These are phyloP conservation scores for Cremastobaeus sp. DNA, from an alignment of 2,888 invertebrate genomes.

Conservation along the genomic window DNA sequence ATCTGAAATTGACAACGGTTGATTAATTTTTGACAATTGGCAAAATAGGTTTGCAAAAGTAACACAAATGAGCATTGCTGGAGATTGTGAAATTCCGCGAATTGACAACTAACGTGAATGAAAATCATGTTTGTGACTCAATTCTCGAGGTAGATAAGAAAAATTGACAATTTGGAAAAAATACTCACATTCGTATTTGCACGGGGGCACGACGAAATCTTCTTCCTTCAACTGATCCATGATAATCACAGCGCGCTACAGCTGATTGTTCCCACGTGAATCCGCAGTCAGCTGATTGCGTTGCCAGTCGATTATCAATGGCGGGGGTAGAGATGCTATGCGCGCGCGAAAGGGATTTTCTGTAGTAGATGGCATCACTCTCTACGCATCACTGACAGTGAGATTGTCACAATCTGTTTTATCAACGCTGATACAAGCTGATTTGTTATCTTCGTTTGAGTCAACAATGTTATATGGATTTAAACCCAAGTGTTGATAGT, in stretches of 20 bases:
- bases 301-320: constrained; percentile 40
- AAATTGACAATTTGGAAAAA: not conserved
- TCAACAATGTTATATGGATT: too few species aligned
- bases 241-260: constrained; percentile 63
- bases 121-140: not conserved
- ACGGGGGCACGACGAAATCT: constrained; percentile 82
- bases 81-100: constrained; percentile 1
- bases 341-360: constrained; percentile 41
- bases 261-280: constrained; percentile 74
- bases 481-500: too few species aligned
- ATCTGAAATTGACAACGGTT: constrained; percentile 84
- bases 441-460: too few species aligned
- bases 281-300: constrained; percentile 74
- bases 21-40: not conserved
- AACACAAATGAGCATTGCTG: not conserved
- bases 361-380: constrained; percentile 48
- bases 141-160: not conserved
- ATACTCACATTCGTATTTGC: constrained; percentile 90
- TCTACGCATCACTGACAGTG: constrained; percentile 18
- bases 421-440: too few species aligned
- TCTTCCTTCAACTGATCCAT: constrained; percentile 80
- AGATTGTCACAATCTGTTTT: constrained; percentile 25
- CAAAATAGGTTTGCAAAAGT: not conserved
- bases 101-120: not conserved
- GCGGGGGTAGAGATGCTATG: constrained; percentile 37